Evolutionary conservation across 2,888 invertebrate species (phyloP).

Genomic region (Dolichomitus sp.): DNA sequence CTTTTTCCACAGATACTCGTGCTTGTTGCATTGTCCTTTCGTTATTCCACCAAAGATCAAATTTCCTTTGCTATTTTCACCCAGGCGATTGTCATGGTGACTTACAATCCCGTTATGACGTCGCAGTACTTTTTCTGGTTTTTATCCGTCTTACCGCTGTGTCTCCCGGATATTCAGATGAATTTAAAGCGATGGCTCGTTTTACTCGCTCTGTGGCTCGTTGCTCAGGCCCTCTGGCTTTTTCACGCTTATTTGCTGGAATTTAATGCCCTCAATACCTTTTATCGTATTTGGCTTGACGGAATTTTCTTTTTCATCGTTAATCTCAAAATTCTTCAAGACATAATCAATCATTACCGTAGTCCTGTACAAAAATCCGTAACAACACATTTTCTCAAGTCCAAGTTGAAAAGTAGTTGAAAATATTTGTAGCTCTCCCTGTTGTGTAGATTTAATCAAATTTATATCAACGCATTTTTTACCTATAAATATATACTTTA

Average conservation of each 20-base stretch:
- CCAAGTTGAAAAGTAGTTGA: background rate
- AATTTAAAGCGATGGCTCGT: constrained; percentile 86
- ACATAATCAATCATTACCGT: constrained; percentile 86
- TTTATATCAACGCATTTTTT: background rate
- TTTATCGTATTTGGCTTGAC: constrained; percentile 94
- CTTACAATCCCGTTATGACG: constrained; percentile 98
- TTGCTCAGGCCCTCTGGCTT: constrained; percentile 95
- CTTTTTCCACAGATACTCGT: constrained; percentile 91
- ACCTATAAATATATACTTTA: too few species aligned
- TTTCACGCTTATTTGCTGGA: constrained; percentile 96
- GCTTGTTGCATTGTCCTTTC: constrained; percentile 89
- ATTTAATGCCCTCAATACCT: constrained; percentile 94
- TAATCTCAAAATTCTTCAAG: constrained; percentile 91
- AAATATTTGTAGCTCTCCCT: background rate
- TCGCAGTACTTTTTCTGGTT: constrained; percentile 99
- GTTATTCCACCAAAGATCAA: constrained; percentile 89
- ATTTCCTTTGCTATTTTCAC: constrained; percentile 94
- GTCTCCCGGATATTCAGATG: constrained; percentile 91
- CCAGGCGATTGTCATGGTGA: constrained; percentile 95
- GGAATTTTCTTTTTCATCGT: constrained; percentile 94
- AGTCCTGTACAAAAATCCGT: background rate
- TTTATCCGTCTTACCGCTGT: constrained; percentile 94
- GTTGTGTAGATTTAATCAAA: background rate
- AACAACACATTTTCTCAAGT: too few species aligned
- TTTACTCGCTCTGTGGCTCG: constrained; percentile 89